phyloP scores from a whole-genome alignment of 2,113 vertebrate species.

The Gobius niger region DNA sequence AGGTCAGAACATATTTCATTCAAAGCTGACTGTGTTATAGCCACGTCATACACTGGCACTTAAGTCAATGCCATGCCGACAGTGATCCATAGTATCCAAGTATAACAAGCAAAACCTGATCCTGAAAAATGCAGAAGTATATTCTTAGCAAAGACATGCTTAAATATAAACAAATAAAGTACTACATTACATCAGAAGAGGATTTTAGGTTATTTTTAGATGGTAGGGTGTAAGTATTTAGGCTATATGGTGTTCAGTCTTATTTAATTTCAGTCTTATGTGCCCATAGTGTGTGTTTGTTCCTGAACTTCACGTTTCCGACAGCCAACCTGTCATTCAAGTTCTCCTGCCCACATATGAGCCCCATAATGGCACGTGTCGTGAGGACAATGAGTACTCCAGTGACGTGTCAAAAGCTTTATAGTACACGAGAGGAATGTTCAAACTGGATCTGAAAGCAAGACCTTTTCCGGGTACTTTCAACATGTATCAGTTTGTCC shows the following conservation, averaged over 20 bases:
- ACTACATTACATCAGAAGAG: background rate
- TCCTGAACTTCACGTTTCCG: background rate
- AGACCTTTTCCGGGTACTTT: too few relatives aligned
- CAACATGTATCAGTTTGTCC: too few relatives aligned
- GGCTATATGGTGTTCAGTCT: background rate
- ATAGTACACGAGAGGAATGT: background rate
- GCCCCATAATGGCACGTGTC: background rate
- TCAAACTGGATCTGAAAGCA: background rate
- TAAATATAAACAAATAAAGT: background rate
- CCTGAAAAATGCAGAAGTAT: background rate
- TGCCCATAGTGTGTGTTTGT: background rate
- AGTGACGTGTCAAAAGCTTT: background rate
- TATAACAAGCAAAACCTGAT: background rate
- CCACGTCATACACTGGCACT: background rate
- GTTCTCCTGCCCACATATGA: background rate
- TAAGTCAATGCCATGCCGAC: too few relatives aligned
- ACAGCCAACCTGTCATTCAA: background rate
- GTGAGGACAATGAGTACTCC: background rate
- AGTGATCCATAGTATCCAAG: background rate
- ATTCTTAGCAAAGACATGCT: background rate
- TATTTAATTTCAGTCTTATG: background rate
- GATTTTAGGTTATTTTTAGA: background rate
- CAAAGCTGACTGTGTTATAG: background rate
- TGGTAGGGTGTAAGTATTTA: background rate
- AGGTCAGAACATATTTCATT: rapidly evolving